Evolutionary conservation across 2,113 vertebrate species (phyloP).

Genomic region (Larimichthys polyactis): DNA sequence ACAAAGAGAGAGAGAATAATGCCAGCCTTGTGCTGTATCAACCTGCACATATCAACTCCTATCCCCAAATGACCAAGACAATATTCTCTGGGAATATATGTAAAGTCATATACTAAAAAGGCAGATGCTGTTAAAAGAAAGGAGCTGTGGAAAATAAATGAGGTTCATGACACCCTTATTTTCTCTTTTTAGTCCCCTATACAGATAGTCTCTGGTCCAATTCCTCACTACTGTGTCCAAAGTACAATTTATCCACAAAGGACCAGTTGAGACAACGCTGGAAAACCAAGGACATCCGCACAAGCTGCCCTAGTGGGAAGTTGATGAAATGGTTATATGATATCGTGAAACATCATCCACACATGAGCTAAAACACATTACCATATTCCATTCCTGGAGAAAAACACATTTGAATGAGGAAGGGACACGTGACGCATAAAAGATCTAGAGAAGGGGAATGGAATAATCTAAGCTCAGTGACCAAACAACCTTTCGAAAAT

Average conservation of each 20-base stretch:
- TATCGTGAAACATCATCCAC: constrained; percentile 60
- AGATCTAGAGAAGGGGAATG: constrained; percentile 62
- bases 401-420: constrained; percentile 71
- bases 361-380: constrained; percentile 66
- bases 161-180: constrained; percentile 29
- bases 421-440: constrained; percentile 53
- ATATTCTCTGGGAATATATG: background rate
- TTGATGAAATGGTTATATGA: constrained; percentile 66
- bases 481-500: constrained; percentile 77
- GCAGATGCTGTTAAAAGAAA: background rate
- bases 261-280: constrained; percentile 44
- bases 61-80: background rate
- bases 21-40: background rate
- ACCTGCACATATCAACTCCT: background rate
- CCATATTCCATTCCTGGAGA: constrained; percentile 77
- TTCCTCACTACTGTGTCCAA: constrained; percentile 37
- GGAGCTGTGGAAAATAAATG: constrained; percentile 30
- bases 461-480: constrained; percentile 76
- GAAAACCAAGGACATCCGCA: constrained; percentile 41
- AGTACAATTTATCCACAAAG: constrained; percentile 37
- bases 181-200: constrained; percentile 6
- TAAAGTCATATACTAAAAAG: constrained; percentile 1
- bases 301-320: constrained; percentile 45
- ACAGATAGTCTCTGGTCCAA: constrained; percentile 2
- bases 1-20: background rate